A percentile compares a stretch with the other conserved stretches of the same genome.
phyloP scores from a whole-genome alignment of 2,797 vertebrate genomes.

The Peromyscus melanophrys region DNA sequence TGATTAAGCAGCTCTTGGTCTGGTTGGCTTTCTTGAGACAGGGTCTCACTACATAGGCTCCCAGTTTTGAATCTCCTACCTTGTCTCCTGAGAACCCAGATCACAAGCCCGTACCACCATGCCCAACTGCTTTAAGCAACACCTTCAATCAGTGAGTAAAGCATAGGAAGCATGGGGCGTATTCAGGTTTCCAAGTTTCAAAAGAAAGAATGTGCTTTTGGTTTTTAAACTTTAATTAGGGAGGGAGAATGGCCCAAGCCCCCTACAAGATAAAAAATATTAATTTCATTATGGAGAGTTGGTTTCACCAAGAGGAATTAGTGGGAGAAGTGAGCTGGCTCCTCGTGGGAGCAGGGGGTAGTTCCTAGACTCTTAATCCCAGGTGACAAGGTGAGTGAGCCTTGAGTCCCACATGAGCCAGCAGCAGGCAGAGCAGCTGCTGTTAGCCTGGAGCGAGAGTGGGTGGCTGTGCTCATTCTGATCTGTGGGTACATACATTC shows the following conservation, averaged over 20 bases:
- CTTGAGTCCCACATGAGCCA: neutral
- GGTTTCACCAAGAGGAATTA: neutral
- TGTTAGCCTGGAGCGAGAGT: slow-evolving; percentile 69
- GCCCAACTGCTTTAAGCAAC: neutral
- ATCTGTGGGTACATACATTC: neutral
- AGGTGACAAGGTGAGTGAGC: neutral
- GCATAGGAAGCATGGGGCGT: neutral
- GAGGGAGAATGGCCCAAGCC: neutral
- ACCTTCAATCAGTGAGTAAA: neutral
- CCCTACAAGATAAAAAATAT: neutral
- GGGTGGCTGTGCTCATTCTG: slow-evolving; percentile 46
- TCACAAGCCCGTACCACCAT: neutral
- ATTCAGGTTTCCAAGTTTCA: neutral
- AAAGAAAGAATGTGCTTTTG: neutral
- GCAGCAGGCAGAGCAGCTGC: slow-evolving; percentile 39
- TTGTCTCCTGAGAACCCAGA: neutral
- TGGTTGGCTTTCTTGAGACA: neutral
- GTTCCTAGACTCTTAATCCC: neutral
- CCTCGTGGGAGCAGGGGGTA: neutral
- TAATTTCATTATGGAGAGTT: neutral
- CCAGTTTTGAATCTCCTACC: neutral
- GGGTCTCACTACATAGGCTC: neutral
- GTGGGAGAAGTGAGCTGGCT: neutral
- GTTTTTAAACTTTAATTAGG: neutral
- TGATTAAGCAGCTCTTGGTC: neutral